These are phyloP conservation scores for Drosophila silvestris DNA, from an alignment of 2,888 invertebrate genomes.

Conservation along the genomic window DNA sequence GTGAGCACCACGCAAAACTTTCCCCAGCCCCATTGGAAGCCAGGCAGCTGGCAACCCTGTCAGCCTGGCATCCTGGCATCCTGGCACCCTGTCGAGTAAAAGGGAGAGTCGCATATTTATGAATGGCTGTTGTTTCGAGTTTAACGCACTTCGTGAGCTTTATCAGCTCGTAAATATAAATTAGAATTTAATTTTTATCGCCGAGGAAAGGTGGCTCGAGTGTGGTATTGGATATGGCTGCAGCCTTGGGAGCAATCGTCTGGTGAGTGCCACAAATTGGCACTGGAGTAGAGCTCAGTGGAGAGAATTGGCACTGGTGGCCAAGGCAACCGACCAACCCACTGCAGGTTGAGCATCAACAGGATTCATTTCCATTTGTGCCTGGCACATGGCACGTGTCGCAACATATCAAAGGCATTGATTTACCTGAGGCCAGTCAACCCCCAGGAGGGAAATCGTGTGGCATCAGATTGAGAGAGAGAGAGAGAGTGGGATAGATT, in stretches of 20 bases:
- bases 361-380: conserved; percentile 67
- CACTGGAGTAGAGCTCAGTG: conserved; percentile 1
- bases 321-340: conserved; percentile 48
- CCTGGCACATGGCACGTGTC: conserved; percentile 72
- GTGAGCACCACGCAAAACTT: conserved; percentile 58
- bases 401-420: conserved; percentile 75
- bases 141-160: conserved; percentile 72
- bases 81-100: conserved; percentile 27
- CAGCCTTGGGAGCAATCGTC: conserved; percentile 67
- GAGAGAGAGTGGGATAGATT: not conserved
- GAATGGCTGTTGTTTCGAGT: conserved; percentile 72
- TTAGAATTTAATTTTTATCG: conserved; percentile 81
- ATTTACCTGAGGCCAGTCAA: conserved; percentile 62
- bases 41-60: conserved; percentile 21
- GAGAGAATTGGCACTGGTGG: conserved; percentile 31
- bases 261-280: conserved; percentile 62
- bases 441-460: conserved; percentile 44
- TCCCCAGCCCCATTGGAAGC: conserved; percentile 33
- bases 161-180: conserved; percentile 81
- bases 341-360: conserved; percentile 39
- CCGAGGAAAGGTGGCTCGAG: conserved; percentile 49
- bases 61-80: not conserved
- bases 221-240: conserved; percentile 7
- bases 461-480: conserved; percentile 21
- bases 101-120: conserved; percentile 64